Conservation (phyloP, 2,113 vertebrate species). For the Acanthisitta chloris region DNA sequence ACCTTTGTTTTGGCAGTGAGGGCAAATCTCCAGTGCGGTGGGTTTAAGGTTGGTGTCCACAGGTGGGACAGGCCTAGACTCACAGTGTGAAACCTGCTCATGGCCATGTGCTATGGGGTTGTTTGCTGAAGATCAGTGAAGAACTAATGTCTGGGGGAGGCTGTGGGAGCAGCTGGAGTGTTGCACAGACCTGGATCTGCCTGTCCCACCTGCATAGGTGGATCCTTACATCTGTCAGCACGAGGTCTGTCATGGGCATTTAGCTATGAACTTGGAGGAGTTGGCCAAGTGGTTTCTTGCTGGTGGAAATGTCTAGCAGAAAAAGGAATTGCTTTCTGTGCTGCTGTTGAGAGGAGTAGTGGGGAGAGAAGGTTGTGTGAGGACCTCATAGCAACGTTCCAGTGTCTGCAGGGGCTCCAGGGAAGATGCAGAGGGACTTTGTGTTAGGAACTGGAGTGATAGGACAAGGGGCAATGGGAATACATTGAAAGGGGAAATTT, state of each 20-base stretch:
- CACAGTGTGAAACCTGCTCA: accelerated
- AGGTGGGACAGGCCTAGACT: too few species aligned
- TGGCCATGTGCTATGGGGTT: accelerated
- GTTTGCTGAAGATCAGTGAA: accelerated
- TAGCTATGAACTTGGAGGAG: accelerated
- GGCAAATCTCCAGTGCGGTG: neutral
- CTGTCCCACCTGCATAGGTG: neutral
- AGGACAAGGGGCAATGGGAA: too few species aligned
- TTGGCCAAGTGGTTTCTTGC: neutral
- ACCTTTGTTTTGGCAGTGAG: neutral
- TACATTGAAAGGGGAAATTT: too few species aligned
- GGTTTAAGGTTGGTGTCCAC: neutral
- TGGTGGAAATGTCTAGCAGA: neutral
- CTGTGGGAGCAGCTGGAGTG: neutral
- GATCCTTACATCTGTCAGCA: neutral
- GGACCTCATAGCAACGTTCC: too few species aligned
- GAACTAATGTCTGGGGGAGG: neutral
- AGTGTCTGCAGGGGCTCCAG: too few species aligned
- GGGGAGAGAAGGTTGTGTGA: too few species aligned
- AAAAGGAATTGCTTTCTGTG: neutral
- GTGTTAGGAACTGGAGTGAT: too few species aligned
- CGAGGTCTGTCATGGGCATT: neutral
- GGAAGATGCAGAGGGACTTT: too few species aligned
- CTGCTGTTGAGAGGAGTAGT: neutral
- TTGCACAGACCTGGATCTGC: neutral